Base-by-base conservation (phyloP, 2,113 vertebrate species). In the Boulengeromyrus knoepffleri region DNA sequence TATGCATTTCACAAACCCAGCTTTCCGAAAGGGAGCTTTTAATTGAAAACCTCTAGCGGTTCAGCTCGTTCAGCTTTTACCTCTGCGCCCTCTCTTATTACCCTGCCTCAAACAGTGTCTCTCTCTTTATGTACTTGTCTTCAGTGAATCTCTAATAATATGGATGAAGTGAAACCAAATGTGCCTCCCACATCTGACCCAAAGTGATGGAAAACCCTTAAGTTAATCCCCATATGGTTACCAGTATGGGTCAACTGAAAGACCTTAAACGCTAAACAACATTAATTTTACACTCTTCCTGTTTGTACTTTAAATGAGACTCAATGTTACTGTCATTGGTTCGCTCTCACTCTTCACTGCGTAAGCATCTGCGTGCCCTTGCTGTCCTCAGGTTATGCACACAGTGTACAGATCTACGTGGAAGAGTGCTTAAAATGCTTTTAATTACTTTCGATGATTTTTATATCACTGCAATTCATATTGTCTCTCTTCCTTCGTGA, bases 1-100 rank as follows among this genome's bases (percentile, higher is more conserved):
- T 96, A 58, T 90, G 91, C 87, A n/a, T 56, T 58, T 85, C 42
- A 46, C 77, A 83, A 21, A 39, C 77, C 36, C 5, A 5, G 42
- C 15, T 45, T 83, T 45, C 15, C 15, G 9, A 77, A 85, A 47
- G 8, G 80, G 45, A 19, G 83, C 21, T 50, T 62, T 45, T 46
- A 46, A 50, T 36, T 87, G 39, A 88, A 58, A 58, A 56, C 87
- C 88, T 13, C 88, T 31, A 45, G 27, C 46, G 45, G 88, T n/a
- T 42, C 1, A 89, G 49, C 31, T 83, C 47, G 21, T 80, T 80
- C 45, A 47, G 45, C 19, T 12, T 85, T 80, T 80, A 45, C 31
- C 39, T 45, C 39, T 45, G 17, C 5, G 0, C 77, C 42, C 17
- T 21, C 39, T 36, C 24, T 39, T 36, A 80, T 5, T 80, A 17